Base-by-base conservation (phyloP, 1,140 invertebrate species). In the Aphaenogaster rudis region DNA sequence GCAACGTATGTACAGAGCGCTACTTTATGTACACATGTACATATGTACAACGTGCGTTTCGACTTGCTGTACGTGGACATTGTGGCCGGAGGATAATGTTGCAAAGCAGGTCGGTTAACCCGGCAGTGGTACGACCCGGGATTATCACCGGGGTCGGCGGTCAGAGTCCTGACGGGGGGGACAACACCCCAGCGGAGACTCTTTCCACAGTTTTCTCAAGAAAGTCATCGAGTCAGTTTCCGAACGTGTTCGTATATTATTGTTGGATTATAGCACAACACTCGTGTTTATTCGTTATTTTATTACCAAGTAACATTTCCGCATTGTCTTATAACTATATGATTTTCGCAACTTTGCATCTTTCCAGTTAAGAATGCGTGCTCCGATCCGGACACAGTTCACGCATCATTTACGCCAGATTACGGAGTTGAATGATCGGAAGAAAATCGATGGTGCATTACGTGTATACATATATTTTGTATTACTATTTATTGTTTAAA, bases 401-500 rank as follows among this genome's bases (percentile, higher is more conserved):
- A 52, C 66, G 72, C 72, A 33, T 50, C 17, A 36, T 39, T 63
- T 21, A 33, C 54, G 42, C 17, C 78, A 61, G 21, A 69, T 28
- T 28, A 28, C 33, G 57, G 42, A 79, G 9, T 79, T 33, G n/a
- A 48, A 48, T 82, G 66, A 74, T 82, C 52, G 39, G 69, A 84
- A 33, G 28, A 61, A 50, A 63, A 74, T 84, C 80, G 69, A 76
- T 80, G 77, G 11, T 80, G 48, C 48, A 54, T 54, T 15, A 54
- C 9, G 63, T 57, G 33, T 80, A 36, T 80, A 76, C 42, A 67
- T 67, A 67, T 67, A 67, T 67, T 79, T 74, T 82, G 54, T n/a
- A 74, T 59, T 82, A 82, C 28, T 74, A 74, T 84, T 84, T 84
- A 84, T 84, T 82, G 79, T 82, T 82, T 39, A 84, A 82, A 84